phyloP scores from a whole-genome alignment of 2,888 invertebrate species.

The Quadroppia sp. region DNA sequence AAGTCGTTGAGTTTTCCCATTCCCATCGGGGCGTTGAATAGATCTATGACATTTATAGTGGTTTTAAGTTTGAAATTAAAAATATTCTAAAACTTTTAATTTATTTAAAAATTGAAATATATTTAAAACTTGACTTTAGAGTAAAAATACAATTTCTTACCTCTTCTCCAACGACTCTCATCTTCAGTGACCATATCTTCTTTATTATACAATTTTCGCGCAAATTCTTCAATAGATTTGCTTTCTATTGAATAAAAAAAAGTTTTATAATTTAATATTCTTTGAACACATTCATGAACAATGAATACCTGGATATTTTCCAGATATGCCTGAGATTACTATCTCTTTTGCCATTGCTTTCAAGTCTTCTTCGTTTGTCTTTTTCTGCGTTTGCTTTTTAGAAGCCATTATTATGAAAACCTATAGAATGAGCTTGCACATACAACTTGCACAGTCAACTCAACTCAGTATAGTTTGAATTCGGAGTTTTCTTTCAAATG shows the following conservation, averaged over 20 bases:
- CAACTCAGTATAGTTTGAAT: too few relatives aligned
- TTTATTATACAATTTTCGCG: slow-evolving; percentile 9
- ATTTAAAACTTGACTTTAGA: too few relatives aligned
- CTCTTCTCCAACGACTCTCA: slow-evolving; percentile 6
- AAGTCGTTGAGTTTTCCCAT: slow-evolving; percentile 65
- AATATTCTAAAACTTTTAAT: too few relatives aligned
- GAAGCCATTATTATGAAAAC: too few relatives aligned
- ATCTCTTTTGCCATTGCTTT: neutral
- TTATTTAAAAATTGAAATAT: neutral
- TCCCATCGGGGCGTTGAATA: slow-evolving; percentile 71
- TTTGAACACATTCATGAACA: neutral
- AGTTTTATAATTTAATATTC: neutral
- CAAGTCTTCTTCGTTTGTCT: too few relatives aligned
- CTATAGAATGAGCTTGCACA: too few relatives aligned
- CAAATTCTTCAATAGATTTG: neutral
- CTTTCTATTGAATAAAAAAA: neutral
- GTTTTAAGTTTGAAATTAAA: too few relatives aligned
- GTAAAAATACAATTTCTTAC: neutral
- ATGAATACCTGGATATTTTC: slow-evolving; percentile 16
- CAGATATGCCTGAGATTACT: neutral
- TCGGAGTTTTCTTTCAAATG: too few relatives aligned
- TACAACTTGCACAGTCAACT: too few relatives aligned
- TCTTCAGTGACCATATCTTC: neutral
- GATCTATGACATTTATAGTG: too few relatives aligned
- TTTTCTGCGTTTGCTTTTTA: too few relatives aligned